phyloP scores from a whole-genome alignment of 1,140 invertebrate genomes.

The Argopecten irradians region DNA sequence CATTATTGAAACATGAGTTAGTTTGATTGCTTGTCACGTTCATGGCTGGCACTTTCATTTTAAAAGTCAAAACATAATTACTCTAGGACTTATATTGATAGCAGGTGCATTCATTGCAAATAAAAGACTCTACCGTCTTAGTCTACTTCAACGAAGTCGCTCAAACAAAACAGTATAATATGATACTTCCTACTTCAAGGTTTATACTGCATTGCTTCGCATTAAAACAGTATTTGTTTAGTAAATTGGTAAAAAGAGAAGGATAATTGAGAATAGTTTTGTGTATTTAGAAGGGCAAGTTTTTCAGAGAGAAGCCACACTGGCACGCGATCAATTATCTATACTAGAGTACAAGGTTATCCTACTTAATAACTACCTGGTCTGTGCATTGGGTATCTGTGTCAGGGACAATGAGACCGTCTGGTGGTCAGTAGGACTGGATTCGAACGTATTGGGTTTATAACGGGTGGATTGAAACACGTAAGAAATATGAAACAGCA shows the following conservation, averaged over 20 bases:
- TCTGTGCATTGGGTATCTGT: neutral
- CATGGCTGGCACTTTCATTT: no score
- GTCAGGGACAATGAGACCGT: neutral
- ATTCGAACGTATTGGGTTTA: neutral
- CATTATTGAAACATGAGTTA: no score
- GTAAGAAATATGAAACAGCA: no score
- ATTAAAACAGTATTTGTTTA: neutral
- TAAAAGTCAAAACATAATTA: neutral
- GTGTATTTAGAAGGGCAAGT: neutral
- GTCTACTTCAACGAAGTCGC: no score
- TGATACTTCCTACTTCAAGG: neutral
- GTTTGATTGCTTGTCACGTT: no score
- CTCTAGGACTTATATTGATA: neutral
- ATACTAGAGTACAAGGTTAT: neutral
- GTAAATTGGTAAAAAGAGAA: neutral
- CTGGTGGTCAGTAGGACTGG: neutral
- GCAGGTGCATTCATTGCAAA: no score
- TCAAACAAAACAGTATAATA: no score
- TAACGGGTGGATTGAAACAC: no score
- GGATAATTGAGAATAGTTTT: neutral
- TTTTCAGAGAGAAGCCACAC: neutral
- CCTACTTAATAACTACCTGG: neutral
- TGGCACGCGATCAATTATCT: neutral
- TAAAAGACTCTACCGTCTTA: no score
- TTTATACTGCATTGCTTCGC: neutral